A percentile compares a stretch with the other conserved stretches of the same genome.
phyloP scores from a whole-genome alignment of 2,113 vertebrate genomes.

The Girardinichthys multiradiatus region DNA sequence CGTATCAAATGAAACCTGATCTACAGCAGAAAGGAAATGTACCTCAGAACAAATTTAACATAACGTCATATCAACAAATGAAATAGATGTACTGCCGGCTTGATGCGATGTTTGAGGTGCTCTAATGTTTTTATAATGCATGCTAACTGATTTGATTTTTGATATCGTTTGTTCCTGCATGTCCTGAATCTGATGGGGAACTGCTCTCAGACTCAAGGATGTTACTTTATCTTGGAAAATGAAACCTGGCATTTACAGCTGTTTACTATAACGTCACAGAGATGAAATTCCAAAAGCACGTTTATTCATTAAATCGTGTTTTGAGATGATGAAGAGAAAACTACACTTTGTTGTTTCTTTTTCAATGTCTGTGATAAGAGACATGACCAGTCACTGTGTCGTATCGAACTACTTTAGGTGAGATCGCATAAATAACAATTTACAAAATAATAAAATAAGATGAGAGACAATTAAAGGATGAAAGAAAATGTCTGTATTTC shows the following conservation, averaged over 20 bases:
- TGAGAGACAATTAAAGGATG: too few species aligned
- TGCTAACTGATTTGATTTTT: conserved; percentile 4
- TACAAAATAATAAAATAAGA: too few species aligned
- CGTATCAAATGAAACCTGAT: background rate
- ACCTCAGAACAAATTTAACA: background rate
- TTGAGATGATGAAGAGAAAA: too few species aligned
- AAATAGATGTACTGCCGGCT: background rate
- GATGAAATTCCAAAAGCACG: too few species aligned
- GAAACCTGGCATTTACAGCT: background rate
- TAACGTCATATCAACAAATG: background rate
- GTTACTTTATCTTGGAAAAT: background rate
- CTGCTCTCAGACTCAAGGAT: background rate
- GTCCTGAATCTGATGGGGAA: background rate
- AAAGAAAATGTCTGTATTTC: too few species aligned
- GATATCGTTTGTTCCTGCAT: background rate
- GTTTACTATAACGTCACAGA: background rate
- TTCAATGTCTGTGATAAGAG: too few species aligned
- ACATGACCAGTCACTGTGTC: too few species aligned
- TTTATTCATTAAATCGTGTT: too few species aligned
- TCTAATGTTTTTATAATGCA: background rate
- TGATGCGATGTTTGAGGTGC: background rate
- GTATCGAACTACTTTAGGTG: too few species aligned
- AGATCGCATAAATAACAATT: too few species aligned
- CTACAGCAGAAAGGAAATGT: background rate
- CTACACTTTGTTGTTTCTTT: too few species aligned